Base-by-base conservation (phyloP, 2,888 invertebrate species). In the Oasisia sp. region DNA sequence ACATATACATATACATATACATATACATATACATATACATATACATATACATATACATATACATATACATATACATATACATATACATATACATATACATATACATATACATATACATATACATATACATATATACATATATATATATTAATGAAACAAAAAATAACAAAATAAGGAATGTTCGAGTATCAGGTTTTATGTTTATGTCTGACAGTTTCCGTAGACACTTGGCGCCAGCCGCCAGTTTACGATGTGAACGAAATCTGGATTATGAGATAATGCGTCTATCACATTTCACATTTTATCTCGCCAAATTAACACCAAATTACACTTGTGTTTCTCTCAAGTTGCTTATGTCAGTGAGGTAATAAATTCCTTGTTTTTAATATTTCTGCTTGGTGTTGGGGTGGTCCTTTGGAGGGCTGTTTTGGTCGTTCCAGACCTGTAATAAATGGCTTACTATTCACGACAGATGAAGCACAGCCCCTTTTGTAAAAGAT, bases 251-350 rank as follows among this genome's bases (percentile, higher is more conserved):
- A 74, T 19, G 74, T n/a, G 74, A 74, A 27, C 74, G 7, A n/a
- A n/a, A 74, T 74, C 74, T 74, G 74, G 74, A 74, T 74, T 74
- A 74, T 74, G 74, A 27, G 74, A 74, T 74, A 74, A 74, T 74
- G 74, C 74, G 27, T 74, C 74, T 74, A 14, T 74, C 74, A 19
- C 74, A 74, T 74, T 74, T 74, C 74, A 74, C 74, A 74, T 74
- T 74, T 74, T 74, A 74, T 74, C 74, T 27, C 7, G n/a, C 74
- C 74, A 74, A 74, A 74, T 74, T 74, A 74, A 74, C 74, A 74
- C 74, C 74, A 74, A 74, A 19, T 74, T 74, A 74, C 74, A 74
- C 74, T 74, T 74, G n/a, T 74, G 74, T 74, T 74, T 74, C 74
- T n/a, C 74, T 74, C 27, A 74, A 27, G 74, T 74, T 74, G 74